A percentile compares a stretch with the other conserved stretches of the same genome.
These are phyloP conservation scores for Odontesthes bonariensis DNA, from an alignment of 2,113 vertebrate species.

Conservation along the genomic window DNA sequence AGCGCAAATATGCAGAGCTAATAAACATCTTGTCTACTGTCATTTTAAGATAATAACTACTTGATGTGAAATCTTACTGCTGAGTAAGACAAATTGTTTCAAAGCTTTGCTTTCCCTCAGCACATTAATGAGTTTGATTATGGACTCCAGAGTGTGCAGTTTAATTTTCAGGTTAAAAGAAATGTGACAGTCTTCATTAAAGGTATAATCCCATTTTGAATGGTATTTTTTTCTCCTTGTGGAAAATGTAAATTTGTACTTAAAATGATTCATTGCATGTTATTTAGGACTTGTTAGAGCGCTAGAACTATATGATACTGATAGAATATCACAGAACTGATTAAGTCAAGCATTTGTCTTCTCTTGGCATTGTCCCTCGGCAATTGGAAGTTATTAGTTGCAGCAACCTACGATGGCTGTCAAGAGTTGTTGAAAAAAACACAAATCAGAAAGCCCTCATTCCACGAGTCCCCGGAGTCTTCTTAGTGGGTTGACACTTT, in stretches of 20 bases:
- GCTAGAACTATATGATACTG: not conserved
- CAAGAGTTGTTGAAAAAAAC: constrained; percentile 88
- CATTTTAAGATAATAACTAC: constrained; percentile 73
- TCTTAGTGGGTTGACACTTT: constrained; percentile 87
- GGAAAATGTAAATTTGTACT: not conserved
- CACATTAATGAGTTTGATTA: constrained; percentile 22
- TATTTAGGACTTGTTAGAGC: not conserved
- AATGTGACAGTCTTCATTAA: not conserved
- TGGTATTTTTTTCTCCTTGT: not conserved
- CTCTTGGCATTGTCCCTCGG: constrained; percentile 55
- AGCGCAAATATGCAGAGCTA: constrained; percentile 72
- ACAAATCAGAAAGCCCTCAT: constrained; percentile 85
- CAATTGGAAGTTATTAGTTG: constrained; percentile 77
- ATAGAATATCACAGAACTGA: constrained; percentile 1
- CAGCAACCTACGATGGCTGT: constrained; percentile 83
- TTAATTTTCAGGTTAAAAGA: not conserved
- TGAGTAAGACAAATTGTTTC: constrained; percentile 15
- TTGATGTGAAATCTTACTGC: constrained; percentile 36
- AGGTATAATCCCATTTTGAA: constrained; percentile 4
- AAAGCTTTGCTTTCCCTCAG: constrained; percentile 1
- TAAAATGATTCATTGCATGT: not conserved
- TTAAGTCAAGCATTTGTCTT: constrained; percentile 17
- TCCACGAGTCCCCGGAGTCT: constrained; percentile 83
- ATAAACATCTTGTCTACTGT: constrained; percentile 74
- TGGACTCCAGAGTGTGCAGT: constrained; percentile 2